phyloP scores from a whole-genome alignment of 2,888 invertebrate genomes.

The Ypsolopha scabrella region DNA sequence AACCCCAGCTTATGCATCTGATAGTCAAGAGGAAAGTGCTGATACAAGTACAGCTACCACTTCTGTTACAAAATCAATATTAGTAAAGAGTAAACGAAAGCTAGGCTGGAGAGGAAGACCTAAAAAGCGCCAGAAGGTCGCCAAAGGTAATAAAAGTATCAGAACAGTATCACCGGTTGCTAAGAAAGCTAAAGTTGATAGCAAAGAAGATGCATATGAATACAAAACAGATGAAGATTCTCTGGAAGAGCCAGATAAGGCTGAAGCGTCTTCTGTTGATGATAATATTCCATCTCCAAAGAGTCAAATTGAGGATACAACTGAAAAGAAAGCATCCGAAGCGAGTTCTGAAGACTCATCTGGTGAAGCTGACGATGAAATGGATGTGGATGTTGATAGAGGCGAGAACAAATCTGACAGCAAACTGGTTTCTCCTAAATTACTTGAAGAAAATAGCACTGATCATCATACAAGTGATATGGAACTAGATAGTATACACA shows the following conservation, averaged over 20 bases:
- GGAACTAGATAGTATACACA: conserved; percentile 61
- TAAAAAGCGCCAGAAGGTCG: conserved; percentile 41
- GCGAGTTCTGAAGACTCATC: conserved; percentile 73
- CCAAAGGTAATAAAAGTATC: conserved; percentile 17
- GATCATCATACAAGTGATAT: conserved; percentile 63
- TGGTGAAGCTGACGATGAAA: conserved; percentile 76
- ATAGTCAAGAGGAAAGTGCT: conserved; percentile 45
- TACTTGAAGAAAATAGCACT: conserved; percentile 52
- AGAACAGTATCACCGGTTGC: conserved; percentile 31
- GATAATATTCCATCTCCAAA: conserved; percentile 20
- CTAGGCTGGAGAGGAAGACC: conserved; percentile 68
- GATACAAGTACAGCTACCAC: conserved; percentile 20
- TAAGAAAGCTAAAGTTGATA: conserved; percentile 42
- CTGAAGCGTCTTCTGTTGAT: conserved; percentile 12
- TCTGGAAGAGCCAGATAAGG: conserved; percentile 25
- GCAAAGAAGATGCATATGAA: conserved; percentile 22
- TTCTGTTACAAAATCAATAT: conserved; percentile 23
- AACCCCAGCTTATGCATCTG: conserved; percentile 34
- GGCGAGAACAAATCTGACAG: conserved; percentile 46
- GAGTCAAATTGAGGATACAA: conserved; percentile 26
- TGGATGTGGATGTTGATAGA: conserved; percentile 73
- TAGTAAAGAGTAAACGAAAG: conserved; percentile 53
- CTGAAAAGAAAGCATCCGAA: conserved; percentile 47
- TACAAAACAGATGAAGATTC: conserved; percentile 40
- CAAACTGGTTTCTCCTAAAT: conserved; percentile 43